phyloP scores from a whole-genome alignment of 2,888 invertebrate genomes.

The Clusia tigrina region DNA sequence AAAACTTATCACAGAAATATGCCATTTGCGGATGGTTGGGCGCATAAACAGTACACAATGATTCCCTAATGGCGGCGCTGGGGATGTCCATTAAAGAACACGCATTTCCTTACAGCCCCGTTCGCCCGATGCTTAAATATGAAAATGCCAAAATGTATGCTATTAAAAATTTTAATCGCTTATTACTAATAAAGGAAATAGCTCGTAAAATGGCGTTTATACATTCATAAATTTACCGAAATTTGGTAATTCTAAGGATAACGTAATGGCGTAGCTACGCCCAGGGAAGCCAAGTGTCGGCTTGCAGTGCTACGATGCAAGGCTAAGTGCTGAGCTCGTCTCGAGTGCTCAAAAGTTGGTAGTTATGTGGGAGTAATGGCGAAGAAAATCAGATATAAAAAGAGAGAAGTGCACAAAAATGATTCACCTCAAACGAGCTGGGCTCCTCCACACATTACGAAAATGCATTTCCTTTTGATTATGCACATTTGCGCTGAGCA shows the following conservation, averaged over 20 bases:
- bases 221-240: not conserved
- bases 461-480: not conserved
- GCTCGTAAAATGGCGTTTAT: constrained; percentile 3
- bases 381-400: too few relatives aligned
- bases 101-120: not conserved
- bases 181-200: constrained; percentile 18
- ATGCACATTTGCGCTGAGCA: not conserved
- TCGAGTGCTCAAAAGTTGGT: too few relatives aligned
- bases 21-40: not conserved
- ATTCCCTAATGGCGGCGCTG: not conserved
- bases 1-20: constrained; percentile 6
- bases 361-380: too few relatives aligned
- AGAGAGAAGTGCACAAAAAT: too few relatives aligned
- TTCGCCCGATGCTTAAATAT: not conserved
- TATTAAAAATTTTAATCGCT: constrained; percentile 22
- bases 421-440: too few relatives aligned
- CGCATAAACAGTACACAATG: too few relatives aligned
- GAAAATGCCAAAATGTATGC: constrained; percentile 8
- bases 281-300: too few relatives aligned
- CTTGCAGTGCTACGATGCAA: too few relatives aligned
- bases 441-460: too few relatives aligned
- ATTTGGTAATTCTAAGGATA: too few relatives aligned
- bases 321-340: too few relatives aligned
- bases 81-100: not conserved
- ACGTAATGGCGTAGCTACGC: too few relatives aligned